These are phyloP conservation scores for Trypoxylon attenuatum DNA, from an alignment of 2,888 invertebrate species.

Conservation along the genomic window DNA sequence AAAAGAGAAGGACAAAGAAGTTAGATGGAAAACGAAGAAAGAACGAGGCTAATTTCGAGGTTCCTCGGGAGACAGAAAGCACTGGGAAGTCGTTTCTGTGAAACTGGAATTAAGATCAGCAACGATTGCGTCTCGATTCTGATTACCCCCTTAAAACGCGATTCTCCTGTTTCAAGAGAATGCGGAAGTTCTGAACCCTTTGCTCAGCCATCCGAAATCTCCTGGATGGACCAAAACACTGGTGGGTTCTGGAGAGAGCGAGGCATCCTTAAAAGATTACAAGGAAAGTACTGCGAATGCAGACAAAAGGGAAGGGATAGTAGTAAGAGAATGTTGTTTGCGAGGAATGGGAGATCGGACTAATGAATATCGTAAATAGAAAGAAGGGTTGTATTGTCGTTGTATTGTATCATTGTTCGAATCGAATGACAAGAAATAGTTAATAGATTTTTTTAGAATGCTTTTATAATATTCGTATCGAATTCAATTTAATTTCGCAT, in stretches of 20 bases:
- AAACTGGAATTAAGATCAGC: too few relatives aligned
- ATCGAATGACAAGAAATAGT: too few relatives aligned
- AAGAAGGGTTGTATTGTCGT: too few relatives aligned
- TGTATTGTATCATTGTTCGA: too few relatives aligned
- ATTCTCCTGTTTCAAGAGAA: slow-evolving; percentile 4
- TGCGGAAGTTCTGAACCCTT: slow-evolving; percentile 42
- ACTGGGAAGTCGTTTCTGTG: too few relatives aligned
- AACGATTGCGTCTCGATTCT: slow-evolving; percentile 59
- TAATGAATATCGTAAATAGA: too few relatives aligned
- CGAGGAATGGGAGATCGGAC: too few relatives aligned
- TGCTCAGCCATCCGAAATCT: slow-evolving; percentile 47
- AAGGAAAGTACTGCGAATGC: slow-evolving; percentile 16
- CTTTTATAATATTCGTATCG: too few relatives aligned
- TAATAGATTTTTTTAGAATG: too few relatives aligned
- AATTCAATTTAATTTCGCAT: too few relatives aligned
- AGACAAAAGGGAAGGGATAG: slow-evolving; percentile 23
- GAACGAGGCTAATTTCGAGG: slow-evolving; percentile 50
- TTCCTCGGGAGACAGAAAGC: too few relatives aligned
- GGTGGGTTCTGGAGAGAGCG: slow-evolving; percentile 53
- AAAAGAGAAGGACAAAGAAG: slow-evolving; percentile 29
- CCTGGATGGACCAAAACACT: slow-evolving; percentile 51
- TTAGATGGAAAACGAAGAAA: slow-evolving; percentile 41
- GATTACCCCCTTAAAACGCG: slow-evolving; percentile 42
- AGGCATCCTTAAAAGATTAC: slow-evolving; percentile 31
- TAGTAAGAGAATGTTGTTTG: slow-evolving; percentile 27